Percentiles rank a stretch among this genome's conserved stretches.
phyloP scores from a whole-genome alignment of 53 echinoderm and acorn worm genomes.

The Luidia sarsii region DNA sequence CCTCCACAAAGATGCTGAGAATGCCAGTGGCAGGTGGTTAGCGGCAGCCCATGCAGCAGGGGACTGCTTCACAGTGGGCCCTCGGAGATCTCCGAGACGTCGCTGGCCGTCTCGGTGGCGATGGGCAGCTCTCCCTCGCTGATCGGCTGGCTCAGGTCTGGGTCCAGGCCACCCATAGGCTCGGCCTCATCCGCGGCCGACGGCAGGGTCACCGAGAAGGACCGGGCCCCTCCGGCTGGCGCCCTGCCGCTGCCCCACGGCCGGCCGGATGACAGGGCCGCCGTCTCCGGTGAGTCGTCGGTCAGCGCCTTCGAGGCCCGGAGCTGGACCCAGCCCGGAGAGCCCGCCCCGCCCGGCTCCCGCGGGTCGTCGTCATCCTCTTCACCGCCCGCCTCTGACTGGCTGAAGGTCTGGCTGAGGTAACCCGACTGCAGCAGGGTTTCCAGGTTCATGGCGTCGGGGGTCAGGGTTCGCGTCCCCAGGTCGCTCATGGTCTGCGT shows the following conservation, averaged over 20 bases:
- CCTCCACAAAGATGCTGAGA: too few species aligned
- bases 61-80: constrained; percentile 33
- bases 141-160: constrained; percentile 60
- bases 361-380: constrained; percentile 65
- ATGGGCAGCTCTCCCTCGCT: constrained; percentile 74
- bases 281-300: constrained; percentile 67
- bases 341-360: neutral
- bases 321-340: neutral
- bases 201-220: constrained; percentile 81
- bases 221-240: constrained; percentile 25
- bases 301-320: constrained; percentile 39
- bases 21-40: too few species aligned
- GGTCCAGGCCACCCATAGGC: constrained; percentile 53
- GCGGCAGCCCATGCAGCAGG: too few species aligned
- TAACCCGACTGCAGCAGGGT: constrained; percentile 93
- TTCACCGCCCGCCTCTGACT: constrained; percentile 85
- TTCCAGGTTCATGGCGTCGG: constrained; percentile 92
- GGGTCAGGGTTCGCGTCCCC: constrained; percentile 82
- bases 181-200: constrained; percentile 67
- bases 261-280: too few species aligned
- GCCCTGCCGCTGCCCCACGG: constrained; percentile 6
- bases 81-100: constrained; percentile 89
- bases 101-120: constrained; percentile 78
- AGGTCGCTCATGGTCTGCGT: constrained; percentile 67
- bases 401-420: constrained; percentile 90